A percentile compares a stretch with the other conserved stretches of the same genome.
Evolutionary conservation across 92 coral and sea anemone genomes (phyloP).

Genomic region (Muricea muricata): DNA sequence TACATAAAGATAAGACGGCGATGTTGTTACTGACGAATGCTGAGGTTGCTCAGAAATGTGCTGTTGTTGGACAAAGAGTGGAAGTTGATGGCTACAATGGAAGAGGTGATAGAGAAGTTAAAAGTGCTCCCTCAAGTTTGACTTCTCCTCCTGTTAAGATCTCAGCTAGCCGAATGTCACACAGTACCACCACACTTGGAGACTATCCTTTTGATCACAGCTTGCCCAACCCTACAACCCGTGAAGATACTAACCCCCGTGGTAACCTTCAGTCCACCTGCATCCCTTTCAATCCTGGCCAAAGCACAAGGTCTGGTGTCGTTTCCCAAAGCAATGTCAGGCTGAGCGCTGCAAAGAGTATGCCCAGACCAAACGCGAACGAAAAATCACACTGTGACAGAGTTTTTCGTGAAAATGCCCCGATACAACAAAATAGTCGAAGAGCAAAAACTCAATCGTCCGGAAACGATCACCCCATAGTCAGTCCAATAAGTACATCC

Average conservation of each 20-base stretch:
- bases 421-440: background rate
- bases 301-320: background rate
- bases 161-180: background rate
- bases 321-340: background rate
- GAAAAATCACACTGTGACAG: background rate
- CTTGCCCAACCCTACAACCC: too few relatives aligned
- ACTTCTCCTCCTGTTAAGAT: too few relatives aligned
- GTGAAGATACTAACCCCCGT: too few relatives aligned
- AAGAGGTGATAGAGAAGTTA: background rate
- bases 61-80: constrained; percentile 90
- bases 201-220: too few relatives aligned
- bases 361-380: background rate
- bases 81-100: constrained; percentile 79
- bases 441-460: background rate
- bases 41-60: constrained; percentile 66
- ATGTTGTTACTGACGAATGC: constrained; percentile 84
- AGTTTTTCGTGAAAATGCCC: background rate
- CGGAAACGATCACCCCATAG: too few relatives aligned
- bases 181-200: too few relatives aligned
- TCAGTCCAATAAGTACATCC: too few relatives aligned
- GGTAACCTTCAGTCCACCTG: too few relatives aligned
- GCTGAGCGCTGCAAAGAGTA: background rate
- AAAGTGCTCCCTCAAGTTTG: background rate
- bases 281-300: too few relatives aligned
- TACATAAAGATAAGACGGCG: constrained; percentile 85